These are phyloP conservation scores for Hypomecis punctinalis DNA, from an alignment of 2,888 invertebrate genomes.

Conservation along the genomic window DNA sequence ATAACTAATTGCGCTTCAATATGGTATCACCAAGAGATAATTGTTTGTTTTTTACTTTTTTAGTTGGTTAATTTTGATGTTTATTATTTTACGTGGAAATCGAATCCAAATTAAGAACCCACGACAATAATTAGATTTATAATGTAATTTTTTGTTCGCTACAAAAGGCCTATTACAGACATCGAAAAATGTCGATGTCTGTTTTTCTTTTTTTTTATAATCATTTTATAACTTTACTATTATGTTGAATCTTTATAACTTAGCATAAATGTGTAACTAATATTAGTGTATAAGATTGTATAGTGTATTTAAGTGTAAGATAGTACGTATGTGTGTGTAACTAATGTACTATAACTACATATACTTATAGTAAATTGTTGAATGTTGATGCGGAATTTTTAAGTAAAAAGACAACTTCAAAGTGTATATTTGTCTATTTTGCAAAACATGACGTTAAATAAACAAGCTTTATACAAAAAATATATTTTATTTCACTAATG, in stretches of 20 bases:
- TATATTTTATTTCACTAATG: constrained; percentile 19
- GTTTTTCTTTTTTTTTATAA: constrained; percentile 9
- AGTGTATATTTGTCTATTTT: constrained; percentile 85
- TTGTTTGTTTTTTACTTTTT: too few relatives aligned
- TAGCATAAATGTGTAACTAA: constrained; percentile 20
- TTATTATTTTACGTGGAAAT: constrained; percentile 26
- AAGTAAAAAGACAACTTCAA: constrained; percentile 76
- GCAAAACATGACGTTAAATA: constrained; percentile 84
- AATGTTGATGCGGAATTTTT: constrained; percentile 81
- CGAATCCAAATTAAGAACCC: constrained; percentile 59
- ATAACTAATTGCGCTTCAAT: too few relatives aligned
- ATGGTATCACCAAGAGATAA: too few relatives aligned
- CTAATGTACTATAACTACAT: constrained; percentile 62
- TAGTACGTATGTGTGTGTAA: constrained; percentile 57
- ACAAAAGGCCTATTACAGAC: constrained; percentile 35
- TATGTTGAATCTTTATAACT: constrained; percentile 47
- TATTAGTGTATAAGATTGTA: constrained; percentile 43
- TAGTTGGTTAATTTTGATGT: background rate
- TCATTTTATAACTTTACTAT: background rate
- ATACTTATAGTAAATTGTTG: constrained; percentile 70
- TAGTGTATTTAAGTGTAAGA: constrained; percentile 34
- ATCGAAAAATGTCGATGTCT: constrained; percentile 24
- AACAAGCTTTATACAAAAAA: constrained; percentile 80
- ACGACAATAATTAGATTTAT: constrained; percentile 80
- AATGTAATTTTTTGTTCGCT: constrained; percentile 51